phyloP scores from a whole-genome alignment of 1,140 invertebrate genomes.

The Hypothenemus hampei region DNA sequence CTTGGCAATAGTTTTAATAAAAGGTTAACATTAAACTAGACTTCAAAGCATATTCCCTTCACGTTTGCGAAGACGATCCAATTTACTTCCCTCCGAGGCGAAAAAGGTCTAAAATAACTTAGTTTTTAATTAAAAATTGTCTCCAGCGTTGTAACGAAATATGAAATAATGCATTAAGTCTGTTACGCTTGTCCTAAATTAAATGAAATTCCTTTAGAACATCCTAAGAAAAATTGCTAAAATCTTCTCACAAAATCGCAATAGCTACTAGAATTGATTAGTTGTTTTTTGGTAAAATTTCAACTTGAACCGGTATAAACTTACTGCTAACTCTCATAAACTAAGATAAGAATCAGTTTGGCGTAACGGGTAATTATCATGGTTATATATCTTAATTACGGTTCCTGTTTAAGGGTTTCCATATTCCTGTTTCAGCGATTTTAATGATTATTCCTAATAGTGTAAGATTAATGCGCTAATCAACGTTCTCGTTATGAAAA shows the following conservation, averaged over 20 bases:
- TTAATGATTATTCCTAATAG: constrained; percentile 1
- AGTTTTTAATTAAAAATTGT: constrained; percentile 17
- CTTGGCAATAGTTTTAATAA: too few species aligned
- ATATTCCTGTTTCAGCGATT: constrained; percentile 8
- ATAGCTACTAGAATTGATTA: too few species aligned
- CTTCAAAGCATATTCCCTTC: background rate
- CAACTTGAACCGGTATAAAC: too few species aligned
- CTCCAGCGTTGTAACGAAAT: background rate
- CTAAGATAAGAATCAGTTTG: constrained; percentile 13
- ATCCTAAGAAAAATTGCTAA: too few species aligned
- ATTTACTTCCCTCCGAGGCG: background rate
- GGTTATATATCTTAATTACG: constrained; percentile 19
- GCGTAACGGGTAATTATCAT: constrained; percentile 14
- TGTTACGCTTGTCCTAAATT: too few species aligned
- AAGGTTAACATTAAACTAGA: too few species aligned
- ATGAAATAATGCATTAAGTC: constrained; percentile 1
- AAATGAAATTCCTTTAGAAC: too few species aligned
- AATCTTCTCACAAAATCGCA: too few species aligned
- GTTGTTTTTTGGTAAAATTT: too few species aligned
- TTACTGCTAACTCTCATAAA: constrained; percentile 17
- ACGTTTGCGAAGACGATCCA: background rate
- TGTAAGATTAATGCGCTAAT: background rate
- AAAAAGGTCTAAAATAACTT: constrained; percentile 3
- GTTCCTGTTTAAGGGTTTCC: constrained; percentile 10
- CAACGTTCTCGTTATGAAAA: too few species aligned